Evolutionary conservation across 1,140 invertebrate species (phyloP), one percentile per base, ranked within the genome.

Genomic region (Trachymyrmex cornetzi): DNA sequence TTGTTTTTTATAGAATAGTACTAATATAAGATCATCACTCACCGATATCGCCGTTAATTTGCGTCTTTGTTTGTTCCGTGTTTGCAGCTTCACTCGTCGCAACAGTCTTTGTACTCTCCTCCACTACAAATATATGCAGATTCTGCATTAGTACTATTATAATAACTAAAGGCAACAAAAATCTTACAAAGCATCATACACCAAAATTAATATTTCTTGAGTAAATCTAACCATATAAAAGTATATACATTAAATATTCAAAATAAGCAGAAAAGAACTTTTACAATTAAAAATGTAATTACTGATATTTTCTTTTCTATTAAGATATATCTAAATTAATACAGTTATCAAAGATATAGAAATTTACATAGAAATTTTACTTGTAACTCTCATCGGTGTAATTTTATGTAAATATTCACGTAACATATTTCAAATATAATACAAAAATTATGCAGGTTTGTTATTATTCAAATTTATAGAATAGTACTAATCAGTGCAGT

Each of bases 1-100:
- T 30, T 30, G 2, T 34, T 34, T 34, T 34, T 34, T 34, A 34
- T 34, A 34, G 30, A 34, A 34, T 34, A 34, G 30, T 34, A 34
- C 5, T 24, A 53, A 64, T 66, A 6, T 6, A 55, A 50, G 16
- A 12, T 71, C 27, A 38, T 86, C 71, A 90, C 92, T 93, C 74
- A 93, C 92, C 91, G 53, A 81, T 91, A 87, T 93, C 90, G n/a
- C 92, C 92, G 53, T 93, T 93, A 38, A 77, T 81, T 24, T 86
- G 79, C 19, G 67, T 27, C 16, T 80, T 88, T 38, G 59, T 79
- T 61, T 72, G 77, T 16, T 92, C 90, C 6, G 64, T 85, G 11
- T 89, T 84, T 6, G 38, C 27, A n/a, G 64, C 66, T 9, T 91
- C 91, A 19, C 44, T 66, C 34, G 16, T 11, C n/a, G n/a, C 22